phyloP scores from a whole-genome alignment of 2,888 invertebrate species.

The Chrysomela aeneicollis region DNA sequence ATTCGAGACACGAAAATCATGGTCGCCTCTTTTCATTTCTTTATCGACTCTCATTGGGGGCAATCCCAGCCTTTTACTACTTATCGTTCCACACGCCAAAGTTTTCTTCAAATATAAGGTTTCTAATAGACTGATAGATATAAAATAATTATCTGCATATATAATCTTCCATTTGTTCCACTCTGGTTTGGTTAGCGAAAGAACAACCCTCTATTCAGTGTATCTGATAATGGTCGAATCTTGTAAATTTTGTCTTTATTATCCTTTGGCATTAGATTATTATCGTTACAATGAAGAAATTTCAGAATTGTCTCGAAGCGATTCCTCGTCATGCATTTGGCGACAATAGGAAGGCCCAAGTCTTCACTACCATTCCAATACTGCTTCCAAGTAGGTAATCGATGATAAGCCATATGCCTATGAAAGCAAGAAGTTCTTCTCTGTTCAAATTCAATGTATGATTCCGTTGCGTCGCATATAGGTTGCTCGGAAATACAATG shows the following conservation, averaged over 20 bases:
- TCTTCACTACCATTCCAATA: constrained; percentile 20
- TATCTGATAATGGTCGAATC: constrained; percentile 22
- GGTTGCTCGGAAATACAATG: constrained; percentile 35
- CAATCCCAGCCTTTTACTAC: constrained; percentile 3
- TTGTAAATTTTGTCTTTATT: constrained; percentile 33
- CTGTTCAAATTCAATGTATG: constrained; percentile 29
- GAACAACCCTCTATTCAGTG: constrained; percentile 37
- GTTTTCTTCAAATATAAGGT: constrained; percentile 25
- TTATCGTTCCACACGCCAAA: constrained; percentile 23
- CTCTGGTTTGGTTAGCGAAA: constrained; percentile 35
- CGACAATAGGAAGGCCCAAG: constrained; percentile 17
- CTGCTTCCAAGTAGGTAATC: constrained; percentile 29
- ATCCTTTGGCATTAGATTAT: constrained; percentile 17
- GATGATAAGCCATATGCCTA: constrained; percentile 33
- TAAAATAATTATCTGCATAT: constrained; percentile 30
- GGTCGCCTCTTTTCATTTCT: constrained; percentile 7
- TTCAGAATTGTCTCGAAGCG: constrained; percentile 29
- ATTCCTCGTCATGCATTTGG: constrained; percentile 19
- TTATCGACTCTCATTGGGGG: background rate
- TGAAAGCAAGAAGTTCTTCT: constrained; percentile 30
- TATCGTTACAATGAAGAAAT: constrained; percentile 32
- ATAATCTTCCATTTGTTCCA: constrained; percentile 25
- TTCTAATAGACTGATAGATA: constrained; percentile 23
- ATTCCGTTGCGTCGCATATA: constrained; percentile 38
- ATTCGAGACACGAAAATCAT: constrained; percentile 28